phyloP scores from a whole-genome alignment of 2,113 vertebrate species.

The Sisor rabdophorus region DNA sequence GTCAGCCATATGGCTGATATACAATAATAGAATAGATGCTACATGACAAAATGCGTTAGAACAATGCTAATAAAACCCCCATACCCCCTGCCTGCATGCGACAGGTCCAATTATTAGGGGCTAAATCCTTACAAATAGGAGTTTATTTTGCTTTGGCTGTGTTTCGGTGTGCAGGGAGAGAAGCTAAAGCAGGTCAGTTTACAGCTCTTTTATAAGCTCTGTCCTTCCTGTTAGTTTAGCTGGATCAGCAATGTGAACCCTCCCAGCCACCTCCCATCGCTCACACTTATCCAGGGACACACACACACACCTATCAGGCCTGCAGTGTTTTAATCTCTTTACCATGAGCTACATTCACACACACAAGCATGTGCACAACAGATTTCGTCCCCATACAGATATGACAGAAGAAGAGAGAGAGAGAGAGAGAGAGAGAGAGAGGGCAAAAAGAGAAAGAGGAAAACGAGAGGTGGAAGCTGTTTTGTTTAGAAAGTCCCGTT shows the following conservation, averaged over 20 bases:
- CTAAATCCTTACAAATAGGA: conserved; percentile 18
- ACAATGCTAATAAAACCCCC: conserved; percentile 30
- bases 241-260: conserved; percentile 39
- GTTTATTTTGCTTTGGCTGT: conserved; percentile 38
- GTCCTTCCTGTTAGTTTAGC: conserved; percentile 46
- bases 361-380: conserved; percentile 3
- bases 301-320: conserved; percentile 4
- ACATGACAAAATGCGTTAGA: conserved; percentile 19
- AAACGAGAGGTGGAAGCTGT: conserved; percentile 13
- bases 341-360: conserved; percentile 5
- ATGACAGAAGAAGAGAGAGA: conserved; percentile 5
- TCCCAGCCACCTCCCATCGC: conserved; percentile 33
- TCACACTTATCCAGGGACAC: conserved; percentile 14
- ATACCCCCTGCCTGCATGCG: background rate
- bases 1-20: conserved; percentile 17
- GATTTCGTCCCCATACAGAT: conserved; percentile 27
- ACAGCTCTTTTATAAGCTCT: conserved; percentile 37
- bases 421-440: conserved; percentile 17
- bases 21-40: background rate
- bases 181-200: conserved; percentile 45
- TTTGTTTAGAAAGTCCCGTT: conserved; percentile 45
- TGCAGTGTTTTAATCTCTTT: conserved; percentile 30
- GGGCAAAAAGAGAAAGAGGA: too few species aligned
- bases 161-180: conserved; percentile 5
- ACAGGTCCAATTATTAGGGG: conserved; percentile 3